Conservation (phyloP, 2,797 vertebrate genomes). For the Melanotaenia trifasciata region DNA sequence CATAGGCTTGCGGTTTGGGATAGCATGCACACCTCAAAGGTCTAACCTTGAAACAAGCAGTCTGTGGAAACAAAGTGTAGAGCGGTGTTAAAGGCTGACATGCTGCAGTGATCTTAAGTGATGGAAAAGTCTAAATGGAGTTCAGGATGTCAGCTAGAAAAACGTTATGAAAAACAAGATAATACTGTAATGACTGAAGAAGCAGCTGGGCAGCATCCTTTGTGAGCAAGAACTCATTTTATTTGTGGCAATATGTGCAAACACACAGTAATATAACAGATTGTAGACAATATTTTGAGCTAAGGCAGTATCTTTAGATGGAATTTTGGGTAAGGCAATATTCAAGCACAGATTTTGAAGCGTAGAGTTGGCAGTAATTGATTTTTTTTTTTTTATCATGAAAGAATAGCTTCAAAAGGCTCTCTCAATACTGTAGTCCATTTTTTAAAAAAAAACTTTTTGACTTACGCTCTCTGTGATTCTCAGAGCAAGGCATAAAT, state of each 20-base stretch:
- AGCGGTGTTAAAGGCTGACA: slow-evolving; percentile 13
- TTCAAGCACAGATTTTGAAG: background rate
- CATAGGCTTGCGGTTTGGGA: slow-evolving; percentile 14
- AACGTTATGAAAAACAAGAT: slow-evolving; percentile 21
- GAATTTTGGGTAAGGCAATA: background rate
- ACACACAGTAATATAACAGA: slow-evolving; percentile 3
- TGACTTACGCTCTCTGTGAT: background rate
- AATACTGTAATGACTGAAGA: slow-evolving; percentile 12
- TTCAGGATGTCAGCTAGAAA: slow-evolving; percentile 15
- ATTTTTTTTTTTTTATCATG: background rate
- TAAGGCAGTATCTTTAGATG: background rate
- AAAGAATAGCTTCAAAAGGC: slow-evolving; percentile 3
- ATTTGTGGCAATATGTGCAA: slow-evolving; percentile 13
- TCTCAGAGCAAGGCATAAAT: background rate
- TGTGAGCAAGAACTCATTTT: slow-evolving; percentile 14
- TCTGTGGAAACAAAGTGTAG: slow-evolving; percentile 4
- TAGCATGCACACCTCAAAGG: slow-evolving; percentile 7
- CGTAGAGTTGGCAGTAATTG: background rate
- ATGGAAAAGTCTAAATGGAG: slow-evolving; percentile 10
- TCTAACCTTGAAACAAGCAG: slow-evolving; percentile 36
- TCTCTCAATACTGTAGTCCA: background rate
- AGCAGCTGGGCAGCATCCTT: background rate
- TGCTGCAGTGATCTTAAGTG: slow-evolving; percentile 12
- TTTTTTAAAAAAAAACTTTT: background rate
- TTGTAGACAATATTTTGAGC: background rate